phyloP scores from a whole-genome alignment of 2,113 vertebrate genomes.

The Zosterops japonicus region DNA sequence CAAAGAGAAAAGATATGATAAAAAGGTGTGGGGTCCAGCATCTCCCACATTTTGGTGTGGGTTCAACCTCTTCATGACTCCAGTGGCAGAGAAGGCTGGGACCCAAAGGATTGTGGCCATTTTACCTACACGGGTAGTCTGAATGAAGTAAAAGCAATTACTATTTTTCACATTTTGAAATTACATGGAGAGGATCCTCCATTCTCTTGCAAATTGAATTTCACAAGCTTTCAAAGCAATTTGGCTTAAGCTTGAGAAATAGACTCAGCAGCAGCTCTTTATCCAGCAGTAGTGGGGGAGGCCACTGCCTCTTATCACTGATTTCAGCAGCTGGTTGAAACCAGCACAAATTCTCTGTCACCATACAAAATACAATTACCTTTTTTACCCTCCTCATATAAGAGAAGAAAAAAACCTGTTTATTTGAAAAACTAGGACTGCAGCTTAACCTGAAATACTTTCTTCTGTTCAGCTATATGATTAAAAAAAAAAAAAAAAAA shows the following conservation, averaged over 20 bases:
- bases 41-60: not conserved
- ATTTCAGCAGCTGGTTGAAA: slow-evolving; percentile 34
- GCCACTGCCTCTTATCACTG: not conserved
- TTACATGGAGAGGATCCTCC: slow-evolving; percentile 27
- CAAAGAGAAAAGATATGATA: rapidly evolving
- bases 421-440: slow-evolving; percentile 18
- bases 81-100: not conserved
- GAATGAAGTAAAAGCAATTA: slow-evolving; percentile 44
- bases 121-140: not conserved
- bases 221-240: slow-evolving; percentile 56
- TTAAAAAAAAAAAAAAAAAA: not conserved
- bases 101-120: not conserved
- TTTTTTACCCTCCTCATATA: not conserved
- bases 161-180: slow-evolving; percentile 55
- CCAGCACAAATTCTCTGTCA: slow-evolving; percentile 7
- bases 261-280: slow-evolving; percentile 34
- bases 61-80: not conserved
- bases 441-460: not conserved
- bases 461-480: not conserved
- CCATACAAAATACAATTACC: slow-evolving; percentile 23
- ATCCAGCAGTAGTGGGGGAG: not conserved
- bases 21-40: not conserved
- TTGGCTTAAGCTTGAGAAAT: slow-evolving; percentile 43
- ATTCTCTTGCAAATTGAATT: slow-evolving; percentile 65
- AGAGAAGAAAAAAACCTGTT: not conserved